Evolutionary conservation across 2,888 invertebrate genomes (phyloP), one percentile per base, ranked within the genome.

Genomic region (Stenichneumon culpator): DNA sequence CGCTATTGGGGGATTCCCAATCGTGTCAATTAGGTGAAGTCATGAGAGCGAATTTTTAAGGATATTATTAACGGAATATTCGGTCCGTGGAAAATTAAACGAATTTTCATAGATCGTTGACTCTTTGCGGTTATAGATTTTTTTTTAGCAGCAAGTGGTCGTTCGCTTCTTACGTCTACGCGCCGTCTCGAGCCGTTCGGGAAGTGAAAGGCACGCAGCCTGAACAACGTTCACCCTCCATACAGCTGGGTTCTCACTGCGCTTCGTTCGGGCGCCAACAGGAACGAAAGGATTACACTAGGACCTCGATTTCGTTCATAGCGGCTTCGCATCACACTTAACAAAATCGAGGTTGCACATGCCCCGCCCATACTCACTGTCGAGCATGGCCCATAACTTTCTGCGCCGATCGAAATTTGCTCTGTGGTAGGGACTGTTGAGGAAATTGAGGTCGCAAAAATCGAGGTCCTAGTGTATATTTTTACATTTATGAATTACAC

Each of bases 151-250:
- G 5, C 4, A 16, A 63, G 16, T 32, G 25, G 16, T 32, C 14
- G 25, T 73, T 54, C 25, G 19, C 22, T 50, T 72, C 52, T 7
- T 19, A 47, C 22, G 44, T 19, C 32, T 44, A 1, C 11, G n/a
- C 67, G 69, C 3, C 52, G 36, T 73, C 22, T 47, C 28, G 22
- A 70, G 16, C 36, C 2, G 11, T 25, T 28, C 50, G 74, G 68
- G 68, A 78, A 74, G 79, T 74, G 84, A 84, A 81, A 84, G 81
- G 84, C 60, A 44, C n/a, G 52, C 83, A 39, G 79, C 87, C 88
- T 81, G 69, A 19, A 16, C 19, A 14, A 44, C 19, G 52, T 19
- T 50, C 14, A 44, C 84, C 80, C 83, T 70, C 22, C 84, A 2
- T 81, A 72, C 87, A 63, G n/a, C 54, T n/a, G 44, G 25, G 63